Percentiles rank a stretch among this genome's conserved stretches.
Conservation (phyloP, 2,113 vertebrate species). For the Globicephala melas region DNA sequence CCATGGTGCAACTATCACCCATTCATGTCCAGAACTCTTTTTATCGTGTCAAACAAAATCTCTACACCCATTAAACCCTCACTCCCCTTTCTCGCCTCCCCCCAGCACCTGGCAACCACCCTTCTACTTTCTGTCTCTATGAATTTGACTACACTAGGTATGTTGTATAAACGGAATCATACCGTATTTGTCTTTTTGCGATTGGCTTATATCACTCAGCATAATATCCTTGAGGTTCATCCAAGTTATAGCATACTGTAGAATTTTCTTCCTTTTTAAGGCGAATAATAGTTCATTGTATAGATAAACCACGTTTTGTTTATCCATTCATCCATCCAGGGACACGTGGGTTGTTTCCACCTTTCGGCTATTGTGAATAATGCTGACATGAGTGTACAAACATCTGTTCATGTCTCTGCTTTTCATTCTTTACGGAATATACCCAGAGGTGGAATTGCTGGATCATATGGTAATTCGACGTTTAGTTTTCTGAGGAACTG, state of each 20-base stretch:
- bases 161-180: fast-evolving
- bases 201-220: neutral
- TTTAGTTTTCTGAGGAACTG: neutral
- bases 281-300: neutral
- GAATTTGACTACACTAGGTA: too few species aligned
- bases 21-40: neutral
- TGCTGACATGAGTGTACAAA: fast-evolving
- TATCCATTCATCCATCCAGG: fast-evolving
- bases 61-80: neutral
- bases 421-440: fast-evolving
- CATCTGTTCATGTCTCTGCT: neutral
- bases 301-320: fast-evolving
- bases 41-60: neutral
- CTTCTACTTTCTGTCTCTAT: neutral
- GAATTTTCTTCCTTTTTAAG: neutral
- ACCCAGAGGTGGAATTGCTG: fast-evolving
- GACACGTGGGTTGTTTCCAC: neutral
- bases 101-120: fast-evolving
- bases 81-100: fast-evolving
- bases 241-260: fast-evolving
- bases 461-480: fast-evolving
- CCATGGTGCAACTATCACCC: fast-evolving
- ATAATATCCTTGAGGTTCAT: neutral
- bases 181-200: neutral
- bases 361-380: neutral